These are phyloP conservation scores for Scartelaos histophorus DNA, from an alignment of 2,113 vertebrate species.

Conservation along the genomic window DNA sequence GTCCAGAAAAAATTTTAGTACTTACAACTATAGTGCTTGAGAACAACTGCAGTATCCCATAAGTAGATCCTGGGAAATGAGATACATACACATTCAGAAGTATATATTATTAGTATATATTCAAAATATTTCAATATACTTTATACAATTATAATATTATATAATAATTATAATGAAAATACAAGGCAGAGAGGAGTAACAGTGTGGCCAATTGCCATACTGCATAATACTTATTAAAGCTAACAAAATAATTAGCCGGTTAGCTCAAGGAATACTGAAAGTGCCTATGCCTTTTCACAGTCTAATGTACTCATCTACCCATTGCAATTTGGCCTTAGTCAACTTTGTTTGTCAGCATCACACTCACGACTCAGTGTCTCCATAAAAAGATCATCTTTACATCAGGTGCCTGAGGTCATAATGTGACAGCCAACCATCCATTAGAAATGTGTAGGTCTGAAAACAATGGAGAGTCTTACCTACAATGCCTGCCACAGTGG, in stretches of 20 bases:
- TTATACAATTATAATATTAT: no score
- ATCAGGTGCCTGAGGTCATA: neutral
- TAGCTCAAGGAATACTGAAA: no score
- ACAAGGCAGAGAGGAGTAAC: no score
- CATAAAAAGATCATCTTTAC: neutral
- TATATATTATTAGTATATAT: no score
- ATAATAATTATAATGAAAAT: no score
- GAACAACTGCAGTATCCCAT: constrained; percentile 91
- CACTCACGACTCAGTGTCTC: neutral
- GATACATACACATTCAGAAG: neutral
- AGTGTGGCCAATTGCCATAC: no score
- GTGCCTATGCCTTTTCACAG: no score
- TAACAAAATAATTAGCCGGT: no score
- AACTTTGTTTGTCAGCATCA: no score
- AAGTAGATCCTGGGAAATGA: constrained; percentile 84
- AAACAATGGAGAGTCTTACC: constrained; percentile 75
- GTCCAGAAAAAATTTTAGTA: constrained; percentile 46
- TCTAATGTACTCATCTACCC: no score
- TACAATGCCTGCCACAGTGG: constrained; percentile 87
- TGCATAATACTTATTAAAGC: no score
- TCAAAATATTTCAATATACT: neutral
- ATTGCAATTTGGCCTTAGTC: no score
- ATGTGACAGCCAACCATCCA: neutral
- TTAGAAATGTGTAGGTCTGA: neutral
- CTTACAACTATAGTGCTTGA: constrained; percentile 95